Percentiles rank a stretch among this genome's conserved stretches.
These are phyloP conservation scores for Pachypanchax playfairii DNA, from an alignment of 2,113 vertebrate species.

Conservation along the genomic window DNA sequence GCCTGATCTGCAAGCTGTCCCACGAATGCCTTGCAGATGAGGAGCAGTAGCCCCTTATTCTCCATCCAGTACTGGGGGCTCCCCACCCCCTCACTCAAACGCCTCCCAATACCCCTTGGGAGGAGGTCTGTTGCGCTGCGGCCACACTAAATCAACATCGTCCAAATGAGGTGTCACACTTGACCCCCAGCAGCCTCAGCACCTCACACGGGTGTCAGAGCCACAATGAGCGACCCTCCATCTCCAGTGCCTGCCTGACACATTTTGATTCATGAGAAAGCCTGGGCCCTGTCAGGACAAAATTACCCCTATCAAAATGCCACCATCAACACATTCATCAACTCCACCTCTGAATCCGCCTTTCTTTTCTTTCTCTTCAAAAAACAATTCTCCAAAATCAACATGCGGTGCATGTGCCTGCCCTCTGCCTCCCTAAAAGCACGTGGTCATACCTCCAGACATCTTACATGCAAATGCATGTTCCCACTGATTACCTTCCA, in stretches of 20 bases:
- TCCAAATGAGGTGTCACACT: slow-evolving; percentile 91
- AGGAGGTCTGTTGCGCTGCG: slow-evolving; percentile 81
- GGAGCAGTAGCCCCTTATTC: slow-evolving; percentile 71
- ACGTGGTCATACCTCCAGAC: slow-evolving; percentile 25
- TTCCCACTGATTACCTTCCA: slow-evolving; percentile 46
- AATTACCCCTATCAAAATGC: slow-evolving; percentile 88
- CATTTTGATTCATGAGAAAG: slow-evolving; percentile 91
- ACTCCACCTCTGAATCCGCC: slow-evolving; percentile 67
- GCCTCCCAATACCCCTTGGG: slow-evolving; percentile 75
- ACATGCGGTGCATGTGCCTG: slow-evolving; percentile 14
- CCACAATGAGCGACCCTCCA: slow-evolving; percentile 87
- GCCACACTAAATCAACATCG: slow-evolving; percentile 88
- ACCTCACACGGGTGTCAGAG: slow-evolving; percentile 84
- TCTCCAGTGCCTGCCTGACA: slow-evolving; percentile 87
- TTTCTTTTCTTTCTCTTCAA: slow-evolving; percentile 47
- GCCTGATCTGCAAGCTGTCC: slow-evolving; percentile 75
- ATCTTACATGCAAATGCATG: slow-evolving; percentile 18
- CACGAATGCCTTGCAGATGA: slow-evolving; percentile 64
- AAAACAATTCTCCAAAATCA: slow-evolving; percentile 52
- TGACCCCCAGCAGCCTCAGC: slow-evolving; percentile 85
- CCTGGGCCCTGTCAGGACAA: slow-evolving; percentile 85
- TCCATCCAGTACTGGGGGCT: slow-evolving; percentile 66
- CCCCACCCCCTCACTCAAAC: slow-evolving; percentile 70
- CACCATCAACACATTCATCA: slow-evolving; percentile 86
- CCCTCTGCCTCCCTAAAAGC: slow-evolving; percentile 16